These are phyloP conservation scores for Ridgeia piscesae DNA, from an alignment of 1,140 invertebrate species.

Conservation along the genomic window DNA sequence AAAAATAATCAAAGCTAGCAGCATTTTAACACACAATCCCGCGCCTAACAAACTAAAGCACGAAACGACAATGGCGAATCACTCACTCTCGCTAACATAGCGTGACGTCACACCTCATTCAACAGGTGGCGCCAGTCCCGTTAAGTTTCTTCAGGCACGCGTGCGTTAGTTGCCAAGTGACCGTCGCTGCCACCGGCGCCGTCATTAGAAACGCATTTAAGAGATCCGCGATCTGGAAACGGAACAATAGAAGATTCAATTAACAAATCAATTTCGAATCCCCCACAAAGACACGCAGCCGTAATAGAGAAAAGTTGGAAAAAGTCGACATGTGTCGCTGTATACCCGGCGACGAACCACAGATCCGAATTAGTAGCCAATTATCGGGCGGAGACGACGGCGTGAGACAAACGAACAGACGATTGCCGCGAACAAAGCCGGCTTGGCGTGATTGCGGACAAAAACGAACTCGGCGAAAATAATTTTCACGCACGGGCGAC, in stretches of 20 bases:
- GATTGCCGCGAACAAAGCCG: not conserved
- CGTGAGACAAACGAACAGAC: not conserved
- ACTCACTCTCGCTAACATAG: too few species aligned
- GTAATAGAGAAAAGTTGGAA: not conserved
- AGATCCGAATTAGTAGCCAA: constrained; percentile 1
- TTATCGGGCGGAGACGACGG: not conserved
- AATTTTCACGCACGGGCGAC: not conserved
- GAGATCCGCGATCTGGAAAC: not conserved
- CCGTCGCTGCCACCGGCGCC: too few species aligned
- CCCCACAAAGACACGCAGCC: not conserved
- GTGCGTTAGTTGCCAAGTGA: too few species aligned
- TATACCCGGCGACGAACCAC: not conserved
- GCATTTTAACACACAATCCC: too few species aligned
- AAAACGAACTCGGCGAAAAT: not conserved
- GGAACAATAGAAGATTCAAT: not conserved
- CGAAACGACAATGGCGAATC: too few species aligned
- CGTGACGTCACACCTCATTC: too few species aligned
- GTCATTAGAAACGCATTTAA: not conserved
- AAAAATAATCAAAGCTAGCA: too few species aligned
- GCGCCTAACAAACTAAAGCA: too few species aligned
- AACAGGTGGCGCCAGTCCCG: too few species aligned
- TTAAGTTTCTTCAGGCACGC: too few species aligned
- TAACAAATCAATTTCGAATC: not conserved
- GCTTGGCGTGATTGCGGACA: not conserved
- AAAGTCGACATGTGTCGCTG: not conserved